A percentile compares a stretch with the other conserved stretches of the same genome.
Conservation (phyloP, 2,113 vertebrate species). For the Antennarius striatus region DNA sequence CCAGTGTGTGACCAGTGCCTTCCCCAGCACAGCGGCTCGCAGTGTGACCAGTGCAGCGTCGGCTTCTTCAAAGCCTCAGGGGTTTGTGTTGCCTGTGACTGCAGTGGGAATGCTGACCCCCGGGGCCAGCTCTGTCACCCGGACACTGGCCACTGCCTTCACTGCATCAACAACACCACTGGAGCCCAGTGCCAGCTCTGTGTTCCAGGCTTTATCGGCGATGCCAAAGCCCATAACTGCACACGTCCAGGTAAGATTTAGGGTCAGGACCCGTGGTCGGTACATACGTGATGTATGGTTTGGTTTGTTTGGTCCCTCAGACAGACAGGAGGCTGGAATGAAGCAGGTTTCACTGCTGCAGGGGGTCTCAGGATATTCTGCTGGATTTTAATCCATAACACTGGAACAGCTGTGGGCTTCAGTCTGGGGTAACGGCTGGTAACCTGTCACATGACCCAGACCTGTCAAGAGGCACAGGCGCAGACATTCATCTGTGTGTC, state of each 20-base stretch:
- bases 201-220: slow-evolving; percentile 79
- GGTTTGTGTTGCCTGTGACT: slow-evolving; percentile 84
- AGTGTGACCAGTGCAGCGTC: slow-evolving; percentile 82
- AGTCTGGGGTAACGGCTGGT: no score
- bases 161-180: slow-evolving; percentile 84
- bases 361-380: no score
- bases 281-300: no score
- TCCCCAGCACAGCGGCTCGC: slow-evolving; percentile 77
- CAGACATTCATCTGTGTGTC: no score
- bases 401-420: no score
- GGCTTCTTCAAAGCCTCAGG: slow-evolving; percentile 87
- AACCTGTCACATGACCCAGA: no score
- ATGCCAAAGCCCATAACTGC: slow-evolving; percentile 82
- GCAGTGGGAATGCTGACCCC: slow-evolving; percentile 86
- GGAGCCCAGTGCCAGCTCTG: slow-evolving; percentile 87
- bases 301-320: no score
- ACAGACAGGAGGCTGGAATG: no score
- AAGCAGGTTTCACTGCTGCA: no score
- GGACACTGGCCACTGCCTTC: slow-evolving; percentile 85
- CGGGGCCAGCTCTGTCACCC: slow-evolving; percentile 80
- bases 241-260: slow-evolving; percentile 81
- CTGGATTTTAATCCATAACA: no score
- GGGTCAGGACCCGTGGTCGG: no score
- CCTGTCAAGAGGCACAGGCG: no score
- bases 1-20: slow-evolving; percentile 84